These are phyloP conservation scores for Pygoscelis antarcticus DNA, from an alignment of 2,113 vertebrate genomes.

Conservation along the genomic window DNA sequence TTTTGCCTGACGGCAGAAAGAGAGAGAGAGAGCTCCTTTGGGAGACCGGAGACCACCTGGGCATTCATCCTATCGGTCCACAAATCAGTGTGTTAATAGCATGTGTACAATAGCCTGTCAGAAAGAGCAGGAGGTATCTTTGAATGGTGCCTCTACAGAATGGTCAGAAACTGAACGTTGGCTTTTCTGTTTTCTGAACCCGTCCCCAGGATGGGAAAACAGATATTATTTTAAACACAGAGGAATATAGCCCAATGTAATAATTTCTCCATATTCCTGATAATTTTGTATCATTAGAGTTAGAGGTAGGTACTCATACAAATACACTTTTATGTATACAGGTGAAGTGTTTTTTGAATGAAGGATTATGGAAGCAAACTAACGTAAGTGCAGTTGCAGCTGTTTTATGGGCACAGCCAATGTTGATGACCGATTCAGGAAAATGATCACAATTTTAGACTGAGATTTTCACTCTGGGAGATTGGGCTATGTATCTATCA, in stretches of 20 bases:
- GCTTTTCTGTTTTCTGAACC: background rate
- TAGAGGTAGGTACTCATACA: fast-evolving
- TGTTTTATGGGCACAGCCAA: background rate
- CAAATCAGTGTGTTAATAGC: constrained; percentile 40
- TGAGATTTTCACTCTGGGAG: background rate
- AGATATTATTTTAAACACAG: background rate
- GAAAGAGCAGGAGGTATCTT: background rate
- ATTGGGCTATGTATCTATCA: no score
- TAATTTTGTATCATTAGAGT: background rate
- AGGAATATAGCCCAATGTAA: background rate
- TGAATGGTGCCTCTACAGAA: background rate
- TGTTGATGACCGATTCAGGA: background rate
- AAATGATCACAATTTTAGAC: background rate
- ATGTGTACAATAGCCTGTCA: constrained; percentile 35
- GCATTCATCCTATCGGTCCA: background rate
- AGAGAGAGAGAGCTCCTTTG: background rate
- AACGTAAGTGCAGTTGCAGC: background rate
- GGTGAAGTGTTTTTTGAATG: background rate
- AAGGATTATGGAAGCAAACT: background rate
- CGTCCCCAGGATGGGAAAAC: background rate
- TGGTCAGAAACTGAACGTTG: background rate
- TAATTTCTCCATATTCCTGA: background rate
- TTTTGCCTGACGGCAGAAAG: constrained; percentile 33
- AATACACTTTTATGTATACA: background rate
- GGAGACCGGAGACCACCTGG: constrained; percentile 39